A percentile compares a stretch with the other conserved stretches of the same genome.
These are phyloP conservation scores for Glyptemys insculpta DNA, from an alignment of 2,797 vertebrate species.

Conservation along the genomic window DNA sequence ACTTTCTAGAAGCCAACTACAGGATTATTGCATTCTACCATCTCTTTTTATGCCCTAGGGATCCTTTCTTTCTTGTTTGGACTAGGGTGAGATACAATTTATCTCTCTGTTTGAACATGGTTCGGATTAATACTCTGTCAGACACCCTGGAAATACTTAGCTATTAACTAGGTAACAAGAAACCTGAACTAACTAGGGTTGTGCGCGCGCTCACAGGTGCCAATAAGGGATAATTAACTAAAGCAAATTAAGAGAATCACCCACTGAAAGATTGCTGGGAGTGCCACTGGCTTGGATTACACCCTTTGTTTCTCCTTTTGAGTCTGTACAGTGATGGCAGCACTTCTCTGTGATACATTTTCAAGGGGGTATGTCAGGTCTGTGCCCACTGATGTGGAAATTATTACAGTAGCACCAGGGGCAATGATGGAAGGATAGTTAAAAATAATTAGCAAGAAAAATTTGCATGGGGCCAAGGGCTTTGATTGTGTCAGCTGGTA, in stretches of 20 bases:
- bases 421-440: conserved; percentile 79
- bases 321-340: neutral
- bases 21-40: neutral
- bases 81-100: neutral
- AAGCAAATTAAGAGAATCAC: neutral
- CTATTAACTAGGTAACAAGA: neutral
- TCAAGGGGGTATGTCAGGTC: conserved; percentile 37
- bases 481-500: conserved; percentile 75
- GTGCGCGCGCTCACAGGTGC: fast-evolving
- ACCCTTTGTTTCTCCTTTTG: neutral
- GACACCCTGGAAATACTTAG: neutral
- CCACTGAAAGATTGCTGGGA: neutral
- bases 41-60: neutral
- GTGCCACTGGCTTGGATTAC: neutral
- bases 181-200: conserved; percentile 39
- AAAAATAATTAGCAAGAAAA: conserved; percentile 85
- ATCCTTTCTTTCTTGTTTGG: neutral
- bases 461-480: conserved; percentile 75
- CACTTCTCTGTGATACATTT: conserved; percentile 2
- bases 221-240: neutral
- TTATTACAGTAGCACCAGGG: conserved; percentile 69
- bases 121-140: conserved; percentile 41
- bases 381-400: conserved; percentile 74
- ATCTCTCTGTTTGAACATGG: conserved; percentile 18
- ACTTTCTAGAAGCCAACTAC: fast-evolving